These are phyloP conservation scores for Altica lythri DNA, from an alignment of 2,888 invertebrate genomes.

Conservation along the genomic window DNA sequence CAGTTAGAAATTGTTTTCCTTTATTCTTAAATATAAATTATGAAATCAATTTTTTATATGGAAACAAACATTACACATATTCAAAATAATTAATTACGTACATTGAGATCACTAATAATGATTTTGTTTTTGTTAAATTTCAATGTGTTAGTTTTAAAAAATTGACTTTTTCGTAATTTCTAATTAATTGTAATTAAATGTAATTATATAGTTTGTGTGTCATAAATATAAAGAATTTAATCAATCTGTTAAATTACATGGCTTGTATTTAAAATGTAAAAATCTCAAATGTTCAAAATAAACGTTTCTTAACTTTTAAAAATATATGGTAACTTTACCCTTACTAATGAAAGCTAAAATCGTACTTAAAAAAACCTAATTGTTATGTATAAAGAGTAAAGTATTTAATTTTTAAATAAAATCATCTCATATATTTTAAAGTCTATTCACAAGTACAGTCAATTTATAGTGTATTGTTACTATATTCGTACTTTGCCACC, in stretches of 20 bases:
- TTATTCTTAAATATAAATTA: constrained; percentile 27
- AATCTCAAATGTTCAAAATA: too few species aligned
- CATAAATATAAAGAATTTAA: neutral
- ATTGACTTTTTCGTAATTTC: neutral
- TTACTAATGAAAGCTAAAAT: too few species aligned
- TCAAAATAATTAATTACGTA: constrained; percentile 11
- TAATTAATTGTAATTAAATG: neutral
- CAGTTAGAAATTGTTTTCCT: constrained; percentile 30
- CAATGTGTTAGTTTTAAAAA: constrained; percentile 5
- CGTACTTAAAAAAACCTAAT: too few species aligned
- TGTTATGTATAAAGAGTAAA: neutral
- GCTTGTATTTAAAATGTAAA: neutral
- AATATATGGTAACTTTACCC: too few species aligned
- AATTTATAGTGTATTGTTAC: too few species aligned
- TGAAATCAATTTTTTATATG: constrained; percentile 15
- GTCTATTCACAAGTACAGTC: too few species aligned
- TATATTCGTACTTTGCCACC: neutral
- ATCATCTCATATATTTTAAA: neutral
- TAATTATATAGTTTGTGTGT: neutral
- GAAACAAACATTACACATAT: constrained; percentile 18
- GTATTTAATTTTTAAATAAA: neutral
- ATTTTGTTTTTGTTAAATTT: constrained; percentile 1
- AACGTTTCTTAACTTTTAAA: too few species aligned
- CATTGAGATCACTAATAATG: constrained; percentile 18
- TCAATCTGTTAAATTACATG: neutral